These are phyloP conservation scores for Zosterops japonicus DNA, from an alignment of 2,113 vertebrate genomes.

Conservation along the genomic window DNA sequence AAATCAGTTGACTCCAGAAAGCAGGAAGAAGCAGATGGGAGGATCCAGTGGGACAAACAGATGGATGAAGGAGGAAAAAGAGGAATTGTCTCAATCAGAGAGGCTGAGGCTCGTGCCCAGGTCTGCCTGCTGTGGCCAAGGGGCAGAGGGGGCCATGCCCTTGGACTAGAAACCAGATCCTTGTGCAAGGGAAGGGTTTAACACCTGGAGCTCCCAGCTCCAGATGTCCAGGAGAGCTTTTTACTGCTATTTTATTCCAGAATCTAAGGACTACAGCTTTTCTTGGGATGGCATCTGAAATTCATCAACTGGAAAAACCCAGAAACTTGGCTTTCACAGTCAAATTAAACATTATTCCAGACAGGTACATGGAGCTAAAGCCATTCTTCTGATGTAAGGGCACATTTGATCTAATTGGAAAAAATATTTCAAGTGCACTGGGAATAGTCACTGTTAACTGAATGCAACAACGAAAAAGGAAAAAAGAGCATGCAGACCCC, in stretches of 20 bases:
- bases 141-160: neutral
- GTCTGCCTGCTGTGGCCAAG: neutral
- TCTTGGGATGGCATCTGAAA: neutral
- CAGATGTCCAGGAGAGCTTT: neutral
- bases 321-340: neutral
- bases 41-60: neutral
- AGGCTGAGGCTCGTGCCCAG: neutral
- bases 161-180: neutral
- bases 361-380: conserved; percentile 16
- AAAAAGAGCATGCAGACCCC: conserved; percentile 76
- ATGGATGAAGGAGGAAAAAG: neutral
- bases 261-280: neutral
- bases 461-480: conserved; percentile 77
- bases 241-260: neutral
- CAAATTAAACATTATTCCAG: conserved; percentile 2
- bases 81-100: neutral
- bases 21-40: neutral
- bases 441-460: conserved; percentile 82
- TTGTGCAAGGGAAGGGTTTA: neutral
- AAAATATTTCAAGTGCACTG: conserved; percentile 80
- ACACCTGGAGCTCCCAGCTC: accelerated
- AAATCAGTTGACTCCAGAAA: neutral
- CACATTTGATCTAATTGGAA: conserved; percentile 80
- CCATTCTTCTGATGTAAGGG: conserved; percentile 46
- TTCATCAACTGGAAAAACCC: neutral